A percentile compares a stretch with the other conserved stretches of the same genome.
Evolutionary conservation across 2,797 vertebrate species (phyloP).

Genomic region (Pangasius larnaudii): DNA sequence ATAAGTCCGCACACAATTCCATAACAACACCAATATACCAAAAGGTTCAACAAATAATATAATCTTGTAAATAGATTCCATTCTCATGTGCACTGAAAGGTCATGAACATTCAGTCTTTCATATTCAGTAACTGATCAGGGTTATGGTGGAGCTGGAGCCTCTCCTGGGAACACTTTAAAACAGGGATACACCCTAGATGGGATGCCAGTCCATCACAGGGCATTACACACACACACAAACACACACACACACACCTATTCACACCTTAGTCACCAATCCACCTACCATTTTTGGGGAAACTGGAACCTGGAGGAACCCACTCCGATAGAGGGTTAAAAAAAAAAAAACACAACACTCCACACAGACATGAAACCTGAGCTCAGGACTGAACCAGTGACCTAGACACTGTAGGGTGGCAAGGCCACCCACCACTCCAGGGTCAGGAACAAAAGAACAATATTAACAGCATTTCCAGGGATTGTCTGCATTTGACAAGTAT

Average conservation of each 20-base stretch:
- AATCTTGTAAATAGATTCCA: conserved; percentile 34
- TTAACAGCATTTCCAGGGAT: not conserved
- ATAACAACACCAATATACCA: conserved; percentile 28
- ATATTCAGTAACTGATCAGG: not conserved
- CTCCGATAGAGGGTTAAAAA: too few relatives aligned
- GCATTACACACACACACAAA: not conserved
- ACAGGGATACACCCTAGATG: not conserved
- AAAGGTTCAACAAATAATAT: conserved; percentile 30
- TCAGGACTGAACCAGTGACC: not conserved
- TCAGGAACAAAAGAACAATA: conserved; percentile 29
- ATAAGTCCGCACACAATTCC: conserved; percentile 34
- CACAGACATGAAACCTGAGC: not conserved
- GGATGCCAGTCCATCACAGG: not conserved
- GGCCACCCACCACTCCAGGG: not conserved
- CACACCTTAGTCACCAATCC: not conserved
- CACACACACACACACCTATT: not conserved
- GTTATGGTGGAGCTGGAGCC: not conserved
- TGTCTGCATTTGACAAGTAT: not conserved
- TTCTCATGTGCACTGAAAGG: conserved; percentile 28
- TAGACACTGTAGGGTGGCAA: not conserved
- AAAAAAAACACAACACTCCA: not conserved
- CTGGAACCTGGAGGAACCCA: not conserved
- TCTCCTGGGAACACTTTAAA: not conserved
- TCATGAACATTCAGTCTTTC: conserved; percentile 22
- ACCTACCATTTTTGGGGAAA: not conserved